phyloP scores from a whole-genome alignment of 2,797 vertebrate genomes.

The Columba guinea region DNA sequence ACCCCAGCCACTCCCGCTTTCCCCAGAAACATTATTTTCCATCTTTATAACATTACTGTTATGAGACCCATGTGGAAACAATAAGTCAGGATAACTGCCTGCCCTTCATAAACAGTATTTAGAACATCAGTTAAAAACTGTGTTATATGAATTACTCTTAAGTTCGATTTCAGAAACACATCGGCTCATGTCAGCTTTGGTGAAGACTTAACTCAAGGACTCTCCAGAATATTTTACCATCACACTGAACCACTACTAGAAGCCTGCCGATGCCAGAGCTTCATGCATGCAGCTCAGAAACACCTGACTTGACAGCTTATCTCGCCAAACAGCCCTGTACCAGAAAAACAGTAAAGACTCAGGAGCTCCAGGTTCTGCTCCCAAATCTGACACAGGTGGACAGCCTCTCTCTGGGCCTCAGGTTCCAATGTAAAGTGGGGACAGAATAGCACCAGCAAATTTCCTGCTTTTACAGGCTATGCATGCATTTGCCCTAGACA shows the following conservation, averaged over 20 bases:
- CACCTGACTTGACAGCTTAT: not conserved
- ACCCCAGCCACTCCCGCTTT: not conserved
- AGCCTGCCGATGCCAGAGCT: not conserved
- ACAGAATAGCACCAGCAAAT: not conserved
- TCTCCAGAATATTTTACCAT: not conserved
- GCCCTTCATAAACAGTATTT: not conserved
- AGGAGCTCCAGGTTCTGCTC: not conserved
- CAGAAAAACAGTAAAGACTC: not conserved
- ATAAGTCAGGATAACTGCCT: not conserved
- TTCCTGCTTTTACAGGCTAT: not conserved
- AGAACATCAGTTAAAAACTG: not conserved
- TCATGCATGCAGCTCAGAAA: not conserved
- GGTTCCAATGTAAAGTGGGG: not conserved
- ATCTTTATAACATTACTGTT: not conserved
- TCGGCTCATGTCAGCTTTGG: not conserved
- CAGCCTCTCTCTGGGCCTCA: not conserved
- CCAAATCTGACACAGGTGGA: not conserved
- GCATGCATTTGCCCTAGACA: not conserved
- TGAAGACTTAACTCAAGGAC: not conserved
- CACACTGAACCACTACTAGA: not conserved
- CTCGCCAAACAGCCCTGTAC: not conserved
- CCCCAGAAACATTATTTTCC: not conserved
- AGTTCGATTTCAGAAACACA: not conserved
- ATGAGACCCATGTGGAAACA: not conserved
- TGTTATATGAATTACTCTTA: not conserved